Conservation (phyloP, 2,797 vertebrate genomes). For the Sus cebifrons region DNA sequence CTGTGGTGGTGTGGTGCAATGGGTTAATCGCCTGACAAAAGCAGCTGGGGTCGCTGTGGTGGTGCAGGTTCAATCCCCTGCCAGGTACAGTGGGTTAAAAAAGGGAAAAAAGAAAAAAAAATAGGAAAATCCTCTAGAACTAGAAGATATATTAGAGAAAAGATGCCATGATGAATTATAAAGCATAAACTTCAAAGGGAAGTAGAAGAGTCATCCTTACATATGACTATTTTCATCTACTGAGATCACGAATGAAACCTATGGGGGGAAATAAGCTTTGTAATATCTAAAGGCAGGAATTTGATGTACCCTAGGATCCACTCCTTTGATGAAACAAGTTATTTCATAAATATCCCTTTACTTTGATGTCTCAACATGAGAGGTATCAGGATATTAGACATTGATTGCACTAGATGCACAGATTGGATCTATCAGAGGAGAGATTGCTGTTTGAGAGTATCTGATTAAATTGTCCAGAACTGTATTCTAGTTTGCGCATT, state of each 20-base stretch:
- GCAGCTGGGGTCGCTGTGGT: too few species aligned
- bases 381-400: not conserved
- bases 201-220: not conserved
- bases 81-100: too few species aligned
- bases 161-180: not conserved
- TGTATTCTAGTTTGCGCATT: not conserved
- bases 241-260: not conserved
- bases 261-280: not conserved
- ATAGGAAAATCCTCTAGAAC: not conserved
- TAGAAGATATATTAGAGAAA: not conserved
- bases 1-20: too few species aligned
- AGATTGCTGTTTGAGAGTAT: not conserved
- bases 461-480: not conserved
- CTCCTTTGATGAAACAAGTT: not conserved
- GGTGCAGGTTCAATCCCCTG: too few species aligned
- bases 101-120: too few species aligned
- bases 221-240: not conserved
- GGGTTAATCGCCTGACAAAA: too few species aligned
- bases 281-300: not conserved
- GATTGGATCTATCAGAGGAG: not conserved
- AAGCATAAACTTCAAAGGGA: constrained; percentile 19
- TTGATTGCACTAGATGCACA: not conserved
- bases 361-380: not conserved
- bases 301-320: not conserved
- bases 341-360: not conserved